phyloP scores from a whole-genome alignment of 2,888 invertebrate genomes.

The Diarsia brunnea region DNA sequence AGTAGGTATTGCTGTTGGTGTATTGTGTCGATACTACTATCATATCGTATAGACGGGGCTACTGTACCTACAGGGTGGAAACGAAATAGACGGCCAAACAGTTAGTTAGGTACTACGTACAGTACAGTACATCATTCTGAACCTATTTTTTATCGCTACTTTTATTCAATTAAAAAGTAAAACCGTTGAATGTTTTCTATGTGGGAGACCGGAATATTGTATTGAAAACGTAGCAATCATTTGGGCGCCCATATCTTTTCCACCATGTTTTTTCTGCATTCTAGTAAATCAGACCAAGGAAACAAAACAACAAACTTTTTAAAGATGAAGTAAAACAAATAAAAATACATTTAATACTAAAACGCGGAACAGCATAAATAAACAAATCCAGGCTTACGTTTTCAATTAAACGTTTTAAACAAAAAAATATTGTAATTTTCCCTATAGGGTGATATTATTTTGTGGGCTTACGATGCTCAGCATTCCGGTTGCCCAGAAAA shows the following conservation, averaged over 20 bases:
- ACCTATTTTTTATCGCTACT: no score
- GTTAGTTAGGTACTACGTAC: neutral
- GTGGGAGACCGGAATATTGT: no score
- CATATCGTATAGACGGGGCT: neutral
- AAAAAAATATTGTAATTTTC: conserved; percentile 60
- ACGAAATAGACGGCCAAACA: neutral
- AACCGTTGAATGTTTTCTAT: no score
- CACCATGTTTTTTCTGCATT: neutral
- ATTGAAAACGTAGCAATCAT: no score
- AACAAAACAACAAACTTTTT: conserved; percentile 1
- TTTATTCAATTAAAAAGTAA: no score
- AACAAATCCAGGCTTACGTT: conserved; percentile 53
- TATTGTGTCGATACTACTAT: neutral
- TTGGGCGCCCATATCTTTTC: neutral
- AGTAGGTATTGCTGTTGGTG: neutral
- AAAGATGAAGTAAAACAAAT: conserved; percentile 8
- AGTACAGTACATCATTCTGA: neutral
- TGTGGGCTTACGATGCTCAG: conserved; percentile 48
- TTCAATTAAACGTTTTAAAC: conserved; percentile 62
- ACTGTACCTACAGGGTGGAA: neutral
- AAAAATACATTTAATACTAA: conserved; percentile 17
- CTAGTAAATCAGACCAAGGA: neutral
- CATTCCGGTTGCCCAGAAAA: conserved; percentile 39
- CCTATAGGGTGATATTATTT: conserved; percentile 57
- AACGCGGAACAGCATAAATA: conserved; percentile 30